Percentiles rank a stretch among this genome's conserved stretches.
Conservation (phyloP, 2,888 invertebrate genomes). For the Xestoiulus laeticollis region DNA sequence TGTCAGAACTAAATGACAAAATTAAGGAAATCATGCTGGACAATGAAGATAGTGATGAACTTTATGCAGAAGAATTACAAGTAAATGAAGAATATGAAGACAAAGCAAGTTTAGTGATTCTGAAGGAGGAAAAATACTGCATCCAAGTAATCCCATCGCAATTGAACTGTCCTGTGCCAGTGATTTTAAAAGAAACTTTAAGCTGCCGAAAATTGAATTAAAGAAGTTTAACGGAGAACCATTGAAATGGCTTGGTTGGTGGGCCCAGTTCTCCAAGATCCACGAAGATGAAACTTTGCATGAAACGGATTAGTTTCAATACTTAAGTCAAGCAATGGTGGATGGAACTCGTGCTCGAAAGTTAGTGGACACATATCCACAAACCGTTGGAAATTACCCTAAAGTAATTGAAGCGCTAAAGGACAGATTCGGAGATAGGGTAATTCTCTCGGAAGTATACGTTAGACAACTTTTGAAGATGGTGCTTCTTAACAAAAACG, state of each 20-base stretch:
- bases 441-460: not conserved
- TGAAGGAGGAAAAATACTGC: not conserved
- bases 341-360: constrained; percentile 36
- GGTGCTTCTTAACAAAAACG: not conserved
- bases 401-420: constrained; percentile 40
- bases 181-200: not conserved
- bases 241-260: constrained; percentile 47
- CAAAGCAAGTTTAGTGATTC: no score
- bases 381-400: constrained; percentile 16
- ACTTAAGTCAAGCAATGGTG: constrained; percentile 49
- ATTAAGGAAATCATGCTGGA: not conserved
- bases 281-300: constrained; percentile 47
- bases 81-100: no score
- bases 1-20: not conserved
- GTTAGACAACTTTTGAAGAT: not conserved
- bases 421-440: not conserved
- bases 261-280: constrained; percentile 49
- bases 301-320: constrained; percentile 48
- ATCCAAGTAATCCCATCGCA: not conserved
- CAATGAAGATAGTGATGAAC: no score
- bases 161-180: not conserved
- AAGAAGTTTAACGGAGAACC: not conserved
- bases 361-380: constrained; percentile 50
- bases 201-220: not conserved
- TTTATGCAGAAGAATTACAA: no score